Conservation (phyloP, 2,113 vertebrate genomes). For the Lethenteron reissneri region DNA sequence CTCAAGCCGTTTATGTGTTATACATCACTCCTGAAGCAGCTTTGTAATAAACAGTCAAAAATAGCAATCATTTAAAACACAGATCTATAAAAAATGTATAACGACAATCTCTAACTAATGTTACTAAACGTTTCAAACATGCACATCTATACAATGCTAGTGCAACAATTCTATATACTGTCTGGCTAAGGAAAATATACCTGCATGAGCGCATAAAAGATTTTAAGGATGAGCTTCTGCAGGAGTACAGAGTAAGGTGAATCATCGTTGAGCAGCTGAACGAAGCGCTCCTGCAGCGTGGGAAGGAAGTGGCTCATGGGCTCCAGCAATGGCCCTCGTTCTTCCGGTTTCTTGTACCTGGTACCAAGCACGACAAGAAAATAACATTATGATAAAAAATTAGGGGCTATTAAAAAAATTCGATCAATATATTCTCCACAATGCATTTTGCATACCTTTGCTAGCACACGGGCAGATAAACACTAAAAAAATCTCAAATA, state of each 20-base stretch:
- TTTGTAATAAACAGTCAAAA: neutral
- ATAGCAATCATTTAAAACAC: neutral
- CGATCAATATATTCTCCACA: neutral
- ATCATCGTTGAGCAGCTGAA: slow-evolving; percentile 62
- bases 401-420: neutral
- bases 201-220: slow-evolving; percentile 96
- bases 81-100: neutral
- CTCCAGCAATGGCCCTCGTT: slow-evolving; percentile 68
- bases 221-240: slow-evolving; percentile 98
- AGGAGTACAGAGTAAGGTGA: slow-evolving; percentile 88
- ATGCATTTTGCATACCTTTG: neutral
- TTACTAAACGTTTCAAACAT: neutral
- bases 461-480: slow-evolving; percentile 1
- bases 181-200: slow-evolving; percentile 20
- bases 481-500: slow-evolving; percentile 7
- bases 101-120: neutral
- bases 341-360: slow-evolving; percentile 96
- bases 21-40: neutral
- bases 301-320: slow-evolving; percentile 98
- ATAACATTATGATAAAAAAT: no score
- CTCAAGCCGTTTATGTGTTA: neutral
- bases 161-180: slow-evolving; percentile 10
- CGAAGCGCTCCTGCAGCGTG: slow-evolving; percentile 80
- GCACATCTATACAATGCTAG: neutral
- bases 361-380: no score